A percentile compares a stretch with the other conserved stretches of the same genome.
These are phyloP conservation scores for Prochilodus magdalenae DNA, from an alignment of 2,113 vertebrate genomes.

Conservation along the genomic window DNA sequence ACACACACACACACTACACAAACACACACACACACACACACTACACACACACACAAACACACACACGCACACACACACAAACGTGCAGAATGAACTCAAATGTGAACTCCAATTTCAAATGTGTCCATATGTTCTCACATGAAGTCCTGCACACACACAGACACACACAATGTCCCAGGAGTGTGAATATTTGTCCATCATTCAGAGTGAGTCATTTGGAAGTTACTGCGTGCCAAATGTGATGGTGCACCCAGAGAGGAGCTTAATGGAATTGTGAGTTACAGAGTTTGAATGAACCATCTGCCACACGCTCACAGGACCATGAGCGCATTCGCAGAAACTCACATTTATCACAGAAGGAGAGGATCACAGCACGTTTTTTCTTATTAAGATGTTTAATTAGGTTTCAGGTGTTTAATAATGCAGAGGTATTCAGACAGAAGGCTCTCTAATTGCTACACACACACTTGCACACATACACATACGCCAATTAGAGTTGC, in stretches of 20 bases:
- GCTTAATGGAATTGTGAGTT: constrained; percentile 76
- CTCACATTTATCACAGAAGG: constrained; percentile 1
- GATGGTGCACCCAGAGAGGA: constrained; percentile 69
- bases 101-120: no score
- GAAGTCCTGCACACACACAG: constrained; percentile 13
- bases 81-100: constrained; percentile 19
- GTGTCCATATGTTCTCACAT: background rate
- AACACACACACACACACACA: background rate
- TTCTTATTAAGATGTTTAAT: constrained; percentile 49
- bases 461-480: background rate
- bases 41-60: background rate
- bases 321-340: constrained; percentile 49
- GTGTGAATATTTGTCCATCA: constrained; percentile 50
- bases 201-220: constrained; percentile 63
- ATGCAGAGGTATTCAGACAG: constrained; percentile 37
- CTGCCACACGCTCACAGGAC: constrained; percentile 59
- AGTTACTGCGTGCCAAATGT: constrained; percentile 70
- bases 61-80: background rate
- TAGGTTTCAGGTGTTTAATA: constrained; percentile 54
- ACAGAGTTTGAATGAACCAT: constrained; percentile 74
- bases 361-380: constrained; percentile 8
- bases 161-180: constrained; percentile 32
- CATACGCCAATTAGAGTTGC: constrained; percentile 15
- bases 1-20: no score
- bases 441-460: constrained; percentile 19